phyloP scores from a whole-genome alignment of 2,888 invertebrate genomes.

The Calliphora vomitoria region DNA sequence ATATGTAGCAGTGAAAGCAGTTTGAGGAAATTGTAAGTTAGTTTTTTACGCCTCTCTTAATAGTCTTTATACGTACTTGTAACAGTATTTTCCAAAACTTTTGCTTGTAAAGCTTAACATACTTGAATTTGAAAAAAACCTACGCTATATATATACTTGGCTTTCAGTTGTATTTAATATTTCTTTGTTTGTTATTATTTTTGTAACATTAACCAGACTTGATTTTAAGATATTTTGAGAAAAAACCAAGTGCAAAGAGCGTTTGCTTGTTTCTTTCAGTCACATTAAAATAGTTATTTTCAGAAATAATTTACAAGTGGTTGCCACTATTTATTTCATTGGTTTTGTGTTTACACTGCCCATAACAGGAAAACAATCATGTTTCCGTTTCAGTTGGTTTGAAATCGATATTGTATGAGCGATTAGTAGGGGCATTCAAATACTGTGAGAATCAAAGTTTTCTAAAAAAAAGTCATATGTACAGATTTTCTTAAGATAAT shows the following conservation, averaged over 20 bases:
- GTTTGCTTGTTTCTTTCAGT: conserved; percentile 29
- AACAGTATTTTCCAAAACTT: not conserved
- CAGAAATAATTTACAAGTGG: conserved; percentile 53
- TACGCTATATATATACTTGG: not conserved
- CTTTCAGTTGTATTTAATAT: not conserved
- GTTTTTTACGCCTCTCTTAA: conserved; percentile 1
- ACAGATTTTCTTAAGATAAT: too few species aligned
- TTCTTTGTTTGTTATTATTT: not conserved
- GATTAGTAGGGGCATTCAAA: conserved; percentile 9
- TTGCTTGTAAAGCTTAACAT: not conserved
- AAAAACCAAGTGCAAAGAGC: not conserved
- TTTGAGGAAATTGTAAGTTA: conserved; percentile 47
- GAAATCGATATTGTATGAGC: conserved; percentile 12
- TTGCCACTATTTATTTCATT: conserved; percentile 15
- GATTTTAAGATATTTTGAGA: conserved; percentile 10
- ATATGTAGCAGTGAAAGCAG: conserved; percentile 29
- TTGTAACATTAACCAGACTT: not conserved
- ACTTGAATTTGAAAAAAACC: conserved; percentile 6
- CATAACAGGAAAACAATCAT: conserved; percentile 60
- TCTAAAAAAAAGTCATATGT: too few species aligned
- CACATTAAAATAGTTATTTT: not conserved
- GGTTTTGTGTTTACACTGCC: conserved; percentile 20
- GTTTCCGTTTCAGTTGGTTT: conserved; percentile 59
- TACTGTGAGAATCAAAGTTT: not conserved
- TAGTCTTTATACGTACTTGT: not conserved